Evolutionary conservation across 2,888 invertebrate species (phyloP).

Genomic region (Notodonta ziczac): DNA sequence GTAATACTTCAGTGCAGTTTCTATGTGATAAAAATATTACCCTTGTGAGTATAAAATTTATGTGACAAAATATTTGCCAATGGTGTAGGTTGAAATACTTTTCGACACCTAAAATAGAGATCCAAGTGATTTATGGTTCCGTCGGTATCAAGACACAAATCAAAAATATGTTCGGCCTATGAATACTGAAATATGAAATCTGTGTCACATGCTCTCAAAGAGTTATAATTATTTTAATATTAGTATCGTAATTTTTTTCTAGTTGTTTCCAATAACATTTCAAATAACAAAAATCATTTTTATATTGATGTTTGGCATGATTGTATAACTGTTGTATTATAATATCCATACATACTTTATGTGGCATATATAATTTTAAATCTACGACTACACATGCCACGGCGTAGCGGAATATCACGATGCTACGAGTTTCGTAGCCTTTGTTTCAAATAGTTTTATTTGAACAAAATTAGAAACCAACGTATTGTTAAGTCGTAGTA

Average conservation of each 20-base stretch:
- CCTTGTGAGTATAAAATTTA: background rate
- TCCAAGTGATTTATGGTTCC: too few relatives aligned
- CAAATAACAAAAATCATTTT: constrained; percentile 10
- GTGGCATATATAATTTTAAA: constrained; percentile 13
- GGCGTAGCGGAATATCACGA: background rate
- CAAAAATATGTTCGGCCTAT: too few relatives aligned
- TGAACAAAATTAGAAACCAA: too few relatives aligned
- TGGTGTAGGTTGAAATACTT: too few relatives aligned
- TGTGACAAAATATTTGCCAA: too few relatives aligned
- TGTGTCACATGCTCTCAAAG: constrained; percentile 31
- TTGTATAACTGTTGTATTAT: constrained; percentile 35
- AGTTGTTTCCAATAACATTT: background rate
- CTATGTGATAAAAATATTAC: background rate
- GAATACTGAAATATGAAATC: constrained; percentile 9
- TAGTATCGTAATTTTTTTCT: constrained; percentile 11
- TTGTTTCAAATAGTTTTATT: too few relatives aligned
- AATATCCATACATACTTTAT: constrained; percentile 19
- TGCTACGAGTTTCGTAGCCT: background rate
- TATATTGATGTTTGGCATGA: constrained; percentile 36
- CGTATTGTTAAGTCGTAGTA: background rate
- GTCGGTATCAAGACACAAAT: too few relatives aligned
- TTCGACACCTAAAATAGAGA: too few relatives aligned
- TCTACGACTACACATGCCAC: constrained; percentile 5
- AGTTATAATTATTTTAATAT: constrained; percentile 2
- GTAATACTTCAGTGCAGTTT: background rate